Evolutionary conservation across 1,140 invertebrate genomes (phyloP).

Genomic region (Calycopis cecrops): DNA sequence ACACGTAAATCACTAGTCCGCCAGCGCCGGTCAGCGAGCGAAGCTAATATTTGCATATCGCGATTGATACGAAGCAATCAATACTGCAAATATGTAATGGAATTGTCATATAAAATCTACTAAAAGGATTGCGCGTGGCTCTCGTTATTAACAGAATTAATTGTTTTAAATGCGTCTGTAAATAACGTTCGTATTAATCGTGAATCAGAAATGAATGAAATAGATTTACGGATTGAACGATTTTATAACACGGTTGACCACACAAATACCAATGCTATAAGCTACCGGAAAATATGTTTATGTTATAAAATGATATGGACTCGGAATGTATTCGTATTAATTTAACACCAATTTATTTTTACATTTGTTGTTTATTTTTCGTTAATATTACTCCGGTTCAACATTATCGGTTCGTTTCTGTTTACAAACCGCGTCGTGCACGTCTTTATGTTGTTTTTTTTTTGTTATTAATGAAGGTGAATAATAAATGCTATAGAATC

Average conservation of each 20-base stretch:
- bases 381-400: too few relatives aligned
- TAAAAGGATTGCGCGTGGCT: slow-evolving; percentile 50
- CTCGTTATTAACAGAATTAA: slow-evolving; percentile 55
- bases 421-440: neutral
- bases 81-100: slow-evolving; percentile 73
- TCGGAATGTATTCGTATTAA: slow-evolving; percentile 4
- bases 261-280: slow-evolving; percentile 14
- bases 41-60: slow-evolving; percentile 72
- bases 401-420: neutral
- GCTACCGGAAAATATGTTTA: slow-evolving; percentile 10
- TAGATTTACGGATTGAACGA: slow-evolving; percentile 18
- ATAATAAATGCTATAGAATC: too few relatives aligned
- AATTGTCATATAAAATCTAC: slow-evolving; percentile 65
- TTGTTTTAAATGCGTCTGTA: slow-evolving; percentile 39
- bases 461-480: too few relatives aligned
- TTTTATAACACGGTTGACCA: slow-evolving; percentile 14
- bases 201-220: slow-evolving; percentile 20
- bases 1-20: slow-evolving; percentile 58
- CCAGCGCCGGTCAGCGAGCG: slow-evolving; percentile 52
- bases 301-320: slow-evolving; percentile 7
- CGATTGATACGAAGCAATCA: slow-evolving; percentile 72
- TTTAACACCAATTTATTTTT: neutral
- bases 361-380: neutral
- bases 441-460: too few relatives aligned
- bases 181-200: slow-evolving; percentile 29